Base-by-base conservation (phyloP, 2,113 vertebrate genomes). In the Poeciliopsis occidentalis region DNA sequence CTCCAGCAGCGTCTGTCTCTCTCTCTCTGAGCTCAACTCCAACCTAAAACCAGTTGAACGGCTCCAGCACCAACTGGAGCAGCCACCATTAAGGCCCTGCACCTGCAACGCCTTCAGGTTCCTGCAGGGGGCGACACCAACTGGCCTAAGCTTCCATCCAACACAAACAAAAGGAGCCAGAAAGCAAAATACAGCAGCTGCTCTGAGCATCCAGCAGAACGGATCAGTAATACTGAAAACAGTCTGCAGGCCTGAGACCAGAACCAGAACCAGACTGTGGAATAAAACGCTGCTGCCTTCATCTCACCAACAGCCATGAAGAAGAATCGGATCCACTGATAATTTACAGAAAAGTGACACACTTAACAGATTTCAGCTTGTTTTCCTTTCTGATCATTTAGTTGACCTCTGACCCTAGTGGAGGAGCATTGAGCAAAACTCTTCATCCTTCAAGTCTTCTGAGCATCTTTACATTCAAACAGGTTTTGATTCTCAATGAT, bases 21-120 rank as follows among this genome's bases (percentile, higher is more conserved):
- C 47, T 24, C 37, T 41, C 12, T 37, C 34, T 37, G 51, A 54
- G 22, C 51, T 54, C 6, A 57, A n/a, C 7, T 17, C 44, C 13
- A 47, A 1, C 44, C 17, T 47, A 19, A 47, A 47, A 47, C 44
- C 44, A 47, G 17, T 19, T 17, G 44, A 47, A 19, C 44, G 17
- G 44, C 17, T 47, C 17, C 44, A 47, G 44, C 44, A 47, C 44
- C 17, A 47, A 47, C 44, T 47, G 44, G 26, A 37, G 69, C 31
- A 68, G 69, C 3, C 51, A 82, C 71, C 64, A 83, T 71, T 81
- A 86, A 90, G 82, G 76, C 87, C 76, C 64, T 69, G 73, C 74
- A 76, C 84, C 71, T 88, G 79, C 83, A 80, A 71, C 34, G 13
- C 11, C 66, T 19, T 75, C 26, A 27, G 44, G 37, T 60, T 76